phyloP scores from a whole-genome alignment of 2,113 vertebrate species.

The Siphamia tubifer region DNA sequence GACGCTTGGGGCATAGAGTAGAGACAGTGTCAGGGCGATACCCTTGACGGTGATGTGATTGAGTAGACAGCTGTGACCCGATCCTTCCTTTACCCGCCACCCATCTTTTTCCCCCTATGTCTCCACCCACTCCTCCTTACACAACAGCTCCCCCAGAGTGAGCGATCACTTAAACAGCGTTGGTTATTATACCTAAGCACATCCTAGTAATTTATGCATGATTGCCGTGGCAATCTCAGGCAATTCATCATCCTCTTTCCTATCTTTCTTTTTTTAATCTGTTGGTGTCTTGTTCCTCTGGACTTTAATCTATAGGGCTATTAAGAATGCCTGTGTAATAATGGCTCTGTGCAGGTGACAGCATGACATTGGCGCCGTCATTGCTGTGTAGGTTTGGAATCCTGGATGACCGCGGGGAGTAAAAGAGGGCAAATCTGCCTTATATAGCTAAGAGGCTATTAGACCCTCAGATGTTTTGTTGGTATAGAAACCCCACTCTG shows the following conservation, averaged over 20 bases:
- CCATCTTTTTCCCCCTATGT: constrained; percentile 27
- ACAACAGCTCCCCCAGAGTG: constrained; percentile 46
- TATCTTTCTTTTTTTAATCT: constrained; percentile 82
- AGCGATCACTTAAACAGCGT: constrained; percentile 71
- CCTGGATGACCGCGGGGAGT: constrained; percentile 8
- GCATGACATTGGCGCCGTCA: constrained; percentile 69
- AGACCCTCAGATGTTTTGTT: background rate
- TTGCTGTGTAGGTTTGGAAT: constrained; percentile 39
- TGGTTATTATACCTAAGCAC: constrained; percentile 77
- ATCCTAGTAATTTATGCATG: constrained; percentile 82
- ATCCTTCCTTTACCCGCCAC: constrained; percentile 65
- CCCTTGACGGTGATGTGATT: constrained; percentile 82
- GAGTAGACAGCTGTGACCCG: constrained; percentile 74
- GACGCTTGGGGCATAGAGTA: constrained; percentile 64
- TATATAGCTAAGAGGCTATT: background rate
- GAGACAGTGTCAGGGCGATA: constrained; percentile 77
- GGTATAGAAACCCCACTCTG: background rate
- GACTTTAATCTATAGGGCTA: constrained; percentile 80
- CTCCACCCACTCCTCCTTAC: constrained; percentile 27
- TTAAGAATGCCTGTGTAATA: constrained; percentile 74
- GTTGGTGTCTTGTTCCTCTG: constrained; percentile 76
- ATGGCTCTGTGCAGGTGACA: constrained; percentile 71
- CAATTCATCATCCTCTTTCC: constrained; percentile 79
- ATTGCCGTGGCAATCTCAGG: constrained; percentile 76
- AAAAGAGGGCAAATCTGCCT: constrained; percentile 11